Evolutionary conservation across 2,113 vertebrate species (phyloP).

Genomic region (Stegastes partitus): DNA sequence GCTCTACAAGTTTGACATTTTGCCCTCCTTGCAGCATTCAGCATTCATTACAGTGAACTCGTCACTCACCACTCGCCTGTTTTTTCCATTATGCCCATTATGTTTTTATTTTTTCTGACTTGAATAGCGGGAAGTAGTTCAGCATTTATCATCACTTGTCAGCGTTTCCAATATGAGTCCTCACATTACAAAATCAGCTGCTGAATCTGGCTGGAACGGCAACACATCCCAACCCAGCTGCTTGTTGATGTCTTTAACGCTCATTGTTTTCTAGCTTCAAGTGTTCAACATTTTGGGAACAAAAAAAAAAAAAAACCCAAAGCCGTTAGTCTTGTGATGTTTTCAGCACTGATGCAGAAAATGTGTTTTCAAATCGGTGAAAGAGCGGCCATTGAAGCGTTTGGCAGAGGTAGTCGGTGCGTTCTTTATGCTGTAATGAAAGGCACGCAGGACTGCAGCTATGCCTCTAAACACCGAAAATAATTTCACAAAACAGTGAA

Average conservation of each 20-base stretch:
- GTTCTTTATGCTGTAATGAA: conserved; percentile 25
- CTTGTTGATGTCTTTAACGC: background rate
- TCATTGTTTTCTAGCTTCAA: conserved; percentile 9
- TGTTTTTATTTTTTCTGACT: conserved; percentile 27
- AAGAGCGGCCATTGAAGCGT: conserved; percentile 18
- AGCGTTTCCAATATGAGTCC: conserved; percentile 48
- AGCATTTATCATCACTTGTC: conserved; percentile 50
- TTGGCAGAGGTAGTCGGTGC: background rate
- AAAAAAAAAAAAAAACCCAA: conserved; percentile 2
- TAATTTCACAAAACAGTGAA: conserved; percentile 5
- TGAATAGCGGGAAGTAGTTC: conserved; percentile 57
- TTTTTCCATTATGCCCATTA: background rate
- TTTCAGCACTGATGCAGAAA: conserved; percentile 29
- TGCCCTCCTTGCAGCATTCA: conserved; percentile 18
- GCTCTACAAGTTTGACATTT: conserved; percentile 46
- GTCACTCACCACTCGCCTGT: conserved; percentile 11
- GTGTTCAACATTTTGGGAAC: background rate
- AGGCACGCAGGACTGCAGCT: background rate
- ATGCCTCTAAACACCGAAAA: conserved; percentile 15
- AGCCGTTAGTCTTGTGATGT: conserved; percentile 13
- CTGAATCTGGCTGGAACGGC: conserved; percentile 4
- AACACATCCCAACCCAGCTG: background rate
- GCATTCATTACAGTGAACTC: conserved; percentile 25
- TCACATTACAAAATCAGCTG: conserved; percentile 32
- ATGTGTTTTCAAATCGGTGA: conserved; percentile 19